Conservation (phyloP, 2,113 vertebrate genomes). For the Saccopteryx leptura region DNA sequence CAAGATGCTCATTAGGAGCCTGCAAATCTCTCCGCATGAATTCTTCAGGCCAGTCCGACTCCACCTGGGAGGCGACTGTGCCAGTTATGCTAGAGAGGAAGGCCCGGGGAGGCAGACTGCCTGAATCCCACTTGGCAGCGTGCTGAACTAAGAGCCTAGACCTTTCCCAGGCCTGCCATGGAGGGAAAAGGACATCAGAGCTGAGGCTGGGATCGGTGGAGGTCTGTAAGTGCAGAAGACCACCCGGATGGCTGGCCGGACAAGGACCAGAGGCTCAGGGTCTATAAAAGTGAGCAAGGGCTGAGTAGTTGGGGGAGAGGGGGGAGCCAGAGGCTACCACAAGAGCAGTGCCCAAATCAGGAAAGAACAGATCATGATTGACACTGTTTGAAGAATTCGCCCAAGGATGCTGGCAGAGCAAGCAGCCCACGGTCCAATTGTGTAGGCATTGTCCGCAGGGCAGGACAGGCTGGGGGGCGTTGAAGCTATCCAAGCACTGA, state of each 20-base stretch:
- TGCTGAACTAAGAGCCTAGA: not conserved
- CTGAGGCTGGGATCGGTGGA: not conserved
- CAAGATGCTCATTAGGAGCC: not conserved
- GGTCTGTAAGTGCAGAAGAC: not conserved
- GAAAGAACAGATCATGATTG: not conserved
- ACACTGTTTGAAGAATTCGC: not conserved
- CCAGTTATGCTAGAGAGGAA: too few relatives aligned
- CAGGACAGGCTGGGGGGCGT: not conserved
- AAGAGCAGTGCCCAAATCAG: not conserved
- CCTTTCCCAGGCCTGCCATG: not conserved
- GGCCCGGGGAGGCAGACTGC: too few relatives aligned
- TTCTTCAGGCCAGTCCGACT: not conserved
- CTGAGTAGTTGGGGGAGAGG: not conserved
- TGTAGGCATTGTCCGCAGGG: not conserved
- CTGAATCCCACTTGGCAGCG: not conserved
- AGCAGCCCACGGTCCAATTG: fast-evolving
- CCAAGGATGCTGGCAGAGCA: not conserved
- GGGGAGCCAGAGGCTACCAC: too few relatives aligned
- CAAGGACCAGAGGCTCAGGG: not conserved
- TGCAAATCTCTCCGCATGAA: not conserved
- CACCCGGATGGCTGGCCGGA: too few relatives aligned
- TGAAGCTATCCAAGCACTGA: not conserved
- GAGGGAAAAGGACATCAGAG: not conserved
- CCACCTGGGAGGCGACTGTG: not conserved
- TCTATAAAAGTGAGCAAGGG: too few relatives aligned